Conservation (phyloP, 2,888 invertebrate genomes). For the Balanococcus diminutus region DNA sequence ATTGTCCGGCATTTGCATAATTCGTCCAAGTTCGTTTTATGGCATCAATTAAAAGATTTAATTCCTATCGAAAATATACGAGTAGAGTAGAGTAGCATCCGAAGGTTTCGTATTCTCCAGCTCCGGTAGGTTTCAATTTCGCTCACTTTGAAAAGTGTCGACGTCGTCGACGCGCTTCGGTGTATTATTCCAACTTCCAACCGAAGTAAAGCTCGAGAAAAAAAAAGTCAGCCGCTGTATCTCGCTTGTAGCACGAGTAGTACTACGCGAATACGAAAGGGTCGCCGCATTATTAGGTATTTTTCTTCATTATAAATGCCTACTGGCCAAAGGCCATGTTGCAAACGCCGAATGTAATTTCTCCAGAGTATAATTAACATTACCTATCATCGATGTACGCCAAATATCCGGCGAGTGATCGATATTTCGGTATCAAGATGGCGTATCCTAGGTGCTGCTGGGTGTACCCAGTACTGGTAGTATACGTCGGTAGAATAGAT, state of each 20-base stretch:
- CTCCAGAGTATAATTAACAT: conserved; percentile 29
- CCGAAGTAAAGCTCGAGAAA: background rate
- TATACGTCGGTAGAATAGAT: no score
- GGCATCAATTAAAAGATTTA: conserved; percentile 25
- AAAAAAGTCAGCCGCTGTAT: background rate
- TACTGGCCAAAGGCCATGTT: background rate
- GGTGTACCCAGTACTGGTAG: no score
- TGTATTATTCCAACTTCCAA: background rate
- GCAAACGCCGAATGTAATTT: background rate
- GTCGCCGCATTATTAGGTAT: background rate
- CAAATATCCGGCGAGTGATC: background rate
- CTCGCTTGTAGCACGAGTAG: background rate
- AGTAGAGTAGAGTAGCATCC: no score
- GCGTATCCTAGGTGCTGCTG: background rate
- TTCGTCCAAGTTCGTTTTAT: background rate
- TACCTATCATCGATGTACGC: background rate
- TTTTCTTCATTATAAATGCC: conserved; percentile 5
- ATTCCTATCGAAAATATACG: background rate
- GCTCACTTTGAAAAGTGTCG: background rate
- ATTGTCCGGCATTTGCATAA: background rate
- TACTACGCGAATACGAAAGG: background rate
- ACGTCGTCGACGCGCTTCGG: background rate
- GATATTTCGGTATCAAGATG: background rate
- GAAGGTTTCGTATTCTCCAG: background rate
- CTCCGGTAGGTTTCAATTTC: background rate